Evolutionary conservation across 1,140 invertebrate genomes (phyloP), one percentile per base, ranked within the genome.

Genomic region (Aphaenogaster rudis): DNA sequence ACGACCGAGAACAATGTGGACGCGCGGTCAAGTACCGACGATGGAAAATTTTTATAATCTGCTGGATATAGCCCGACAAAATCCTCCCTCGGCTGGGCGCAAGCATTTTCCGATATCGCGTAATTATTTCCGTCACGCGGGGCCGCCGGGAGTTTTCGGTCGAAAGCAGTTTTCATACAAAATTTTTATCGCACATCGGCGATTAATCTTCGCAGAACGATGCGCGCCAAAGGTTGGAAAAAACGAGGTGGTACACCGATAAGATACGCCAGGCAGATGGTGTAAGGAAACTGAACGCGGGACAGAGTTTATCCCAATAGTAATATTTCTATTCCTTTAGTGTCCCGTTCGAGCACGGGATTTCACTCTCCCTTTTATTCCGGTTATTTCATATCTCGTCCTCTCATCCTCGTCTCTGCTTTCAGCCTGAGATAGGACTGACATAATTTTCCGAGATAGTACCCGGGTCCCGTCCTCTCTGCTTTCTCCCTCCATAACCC

Each of bases 401-500:
- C 61, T 86, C 66, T 82, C 88, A 90, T 92, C 90, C 91, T 90
- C 90, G 88, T 88, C 91, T 91, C 88, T 92, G 84, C 88, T 93
- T 93, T 87, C 84, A 91, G 72, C 85, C 88, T 90, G 52, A 92
- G 92, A 92, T 93, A 93, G 90, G 89, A 66, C 91, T 91, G 92
- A 94, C 91, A 93, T 94, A 93, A 94, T 94, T 93, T 94, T 93
- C 91, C 92, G 86, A 93, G 93, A 93, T 93, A 93, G 89, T 91
- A 61, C 86, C 45, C 42, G 66, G 45, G 50, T 59, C 86, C 67
- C 39, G 57, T 59, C 17, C 63, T 36, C 48, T 50, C 17, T 28
- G 39, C 50, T 61, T 17, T 45, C 54, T 3, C 50, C 33, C 28
- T 11, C 42, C 33, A 0, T 36, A 33, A 52, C 63, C 67, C 67